These are phyloP conservation scores for Lithosia quadra DNA, from an alignment of 2,888 invertebrate genomes.

Conservation along the genomic window DNA sequence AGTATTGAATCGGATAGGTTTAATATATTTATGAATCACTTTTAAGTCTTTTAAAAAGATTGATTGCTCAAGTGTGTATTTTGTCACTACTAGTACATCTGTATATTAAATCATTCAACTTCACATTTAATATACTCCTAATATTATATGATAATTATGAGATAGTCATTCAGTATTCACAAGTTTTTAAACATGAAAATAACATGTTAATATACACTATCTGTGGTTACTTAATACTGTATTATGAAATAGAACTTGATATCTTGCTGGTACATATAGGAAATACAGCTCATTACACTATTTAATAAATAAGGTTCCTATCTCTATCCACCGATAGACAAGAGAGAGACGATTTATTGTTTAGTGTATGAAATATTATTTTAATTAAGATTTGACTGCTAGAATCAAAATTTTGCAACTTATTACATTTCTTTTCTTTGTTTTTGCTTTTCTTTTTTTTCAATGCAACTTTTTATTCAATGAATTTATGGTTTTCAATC, in stretches of 20 bases:
- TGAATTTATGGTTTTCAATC: background rate
- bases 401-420: background rate
- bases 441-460: too few relatives aligned
- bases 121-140: background rate
- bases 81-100: background rate
- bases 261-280: background rate
- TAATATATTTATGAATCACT: background rate
- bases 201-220: background rate
- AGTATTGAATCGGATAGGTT: background rate
- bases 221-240: background rate
- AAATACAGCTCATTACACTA: background rate
- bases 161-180: conserved; percentile 3
- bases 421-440: too few relatives aligned
- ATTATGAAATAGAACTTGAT: background rate
- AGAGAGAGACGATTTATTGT: background rate
- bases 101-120: background rate
- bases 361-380: background rate
- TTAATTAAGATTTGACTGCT: background rate
- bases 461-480: background rate
- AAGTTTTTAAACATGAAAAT: conserved; percentile 4
- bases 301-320: background rate
- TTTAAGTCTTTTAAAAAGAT: background rate
- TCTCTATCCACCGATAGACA: conserved; percentile 6
- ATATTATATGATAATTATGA: background rate
- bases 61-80: background rate